Evolutionary conservation across 2,888 invertebrate species (phyloP).

Genomic region (Nyleta sp.): DNA sequence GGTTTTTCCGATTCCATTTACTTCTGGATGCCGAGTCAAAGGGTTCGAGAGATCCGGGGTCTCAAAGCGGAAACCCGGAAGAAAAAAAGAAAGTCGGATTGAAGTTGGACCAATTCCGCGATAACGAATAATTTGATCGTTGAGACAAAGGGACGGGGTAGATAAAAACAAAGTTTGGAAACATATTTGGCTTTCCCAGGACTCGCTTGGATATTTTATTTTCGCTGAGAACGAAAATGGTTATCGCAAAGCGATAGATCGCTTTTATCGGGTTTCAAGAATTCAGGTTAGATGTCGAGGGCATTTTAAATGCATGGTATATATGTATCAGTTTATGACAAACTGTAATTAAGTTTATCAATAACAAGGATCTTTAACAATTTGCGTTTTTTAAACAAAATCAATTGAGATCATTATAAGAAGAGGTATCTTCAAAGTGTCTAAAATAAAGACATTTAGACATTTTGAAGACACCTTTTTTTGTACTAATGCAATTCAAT

Average conservation of each 20-base stretch:
- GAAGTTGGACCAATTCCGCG: conserved; percentile 15
- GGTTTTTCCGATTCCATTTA: conserved; percentile 27
- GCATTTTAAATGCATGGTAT: conserved; percentile 38
- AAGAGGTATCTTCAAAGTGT: no score
- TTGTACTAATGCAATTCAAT: no score
- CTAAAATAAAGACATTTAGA: no score
- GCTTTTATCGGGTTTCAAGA: conserved; percentile 48
- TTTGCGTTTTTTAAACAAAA: no score
- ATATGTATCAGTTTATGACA: conserved; percentile 27
- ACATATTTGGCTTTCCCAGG: conserved; percentile 43
- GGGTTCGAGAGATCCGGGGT: conserved; percentile 1
- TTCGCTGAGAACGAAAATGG: conserved; percentile 46
- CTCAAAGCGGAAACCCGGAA: conserved; percentile 16
- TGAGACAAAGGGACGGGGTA: conserved; percentile 20
- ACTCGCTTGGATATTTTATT: conserved; percentile 34
- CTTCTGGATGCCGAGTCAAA: conserved; percentile 12
- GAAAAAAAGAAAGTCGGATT: conserved; percentile 21
- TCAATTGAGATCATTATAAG: no score
- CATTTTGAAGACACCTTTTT: no score
- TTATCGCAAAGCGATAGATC: conserved; percentile 43
- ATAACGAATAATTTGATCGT: conserved; percentile 51
- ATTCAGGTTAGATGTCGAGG: conserved; percentile 34
- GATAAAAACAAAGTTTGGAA: conserved; percentile 52
- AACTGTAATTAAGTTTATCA: no score
- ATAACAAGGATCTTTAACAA: no score